Conservation (phyloP, 2,888 invertebrate genomes). For the Epirrita christyi region DNA sequence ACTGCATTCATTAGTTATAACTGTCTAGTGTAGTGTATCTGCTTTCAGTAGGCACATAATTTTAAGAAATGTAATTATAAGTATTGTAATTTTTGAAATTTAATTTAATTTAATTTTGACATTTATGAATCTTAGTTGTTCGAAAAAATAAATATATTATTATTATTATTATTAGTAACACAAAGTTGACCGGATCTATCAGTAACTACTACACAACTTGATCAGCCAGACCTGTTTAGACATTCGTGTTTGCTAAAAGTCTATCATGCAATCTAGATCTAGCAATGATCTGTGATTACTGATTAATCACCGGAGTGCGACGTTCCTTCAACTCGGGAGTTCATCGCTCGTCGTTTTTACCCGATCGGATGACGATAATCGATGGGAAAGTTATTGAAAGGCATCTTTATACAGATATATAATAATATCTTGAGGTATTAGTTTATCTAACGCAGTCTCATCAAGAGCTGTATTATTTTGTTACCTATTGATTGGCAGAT, state of each 20-base stretch:
- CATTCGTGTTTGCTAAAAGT: constrained; percentile 3
- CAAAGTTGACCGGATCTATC: no score
- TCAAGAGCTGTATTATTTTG: background rate
- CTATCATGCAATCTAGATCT: constrained; percentile 15
- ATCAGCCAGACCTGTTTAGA: background rate
- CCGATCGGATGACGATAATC: constrained; percentile 62
- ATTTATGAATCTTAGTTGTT: no score
- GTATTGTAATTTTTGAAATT: no score
- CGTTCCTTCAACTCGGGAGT: constrained; percentile 79
- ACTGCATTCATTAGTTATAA: no score
- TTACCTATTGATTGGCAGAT: no score
- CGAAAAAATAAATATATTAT: no score
- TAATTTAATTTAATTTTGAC: no score
- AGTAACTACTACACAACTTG: background rate
- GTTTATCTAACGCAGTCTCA: constrained; percentile 8
- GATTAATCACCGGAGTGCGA: constrained; percentile 69
- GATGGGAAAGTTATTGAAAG: constrained; percentile 71
- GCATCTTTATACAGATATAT: constrained; percentile 38
- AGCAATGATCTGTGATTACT: constrained; percentile 52
- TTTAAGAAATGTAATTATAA: no score
- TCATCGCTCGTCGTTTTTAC: constrained; percentile 74
- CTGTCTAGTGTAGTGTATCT: no score
- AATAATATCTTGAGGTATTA: constrained; percentile 25
- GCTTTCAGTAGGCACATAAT: no score
- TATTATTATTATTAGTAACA: no score